These are phyloP conservation scores for Calcarius lapponicus DNA, from an alignment of 2,797 vertebrate species.

Conservation along the genomic window DNA sequence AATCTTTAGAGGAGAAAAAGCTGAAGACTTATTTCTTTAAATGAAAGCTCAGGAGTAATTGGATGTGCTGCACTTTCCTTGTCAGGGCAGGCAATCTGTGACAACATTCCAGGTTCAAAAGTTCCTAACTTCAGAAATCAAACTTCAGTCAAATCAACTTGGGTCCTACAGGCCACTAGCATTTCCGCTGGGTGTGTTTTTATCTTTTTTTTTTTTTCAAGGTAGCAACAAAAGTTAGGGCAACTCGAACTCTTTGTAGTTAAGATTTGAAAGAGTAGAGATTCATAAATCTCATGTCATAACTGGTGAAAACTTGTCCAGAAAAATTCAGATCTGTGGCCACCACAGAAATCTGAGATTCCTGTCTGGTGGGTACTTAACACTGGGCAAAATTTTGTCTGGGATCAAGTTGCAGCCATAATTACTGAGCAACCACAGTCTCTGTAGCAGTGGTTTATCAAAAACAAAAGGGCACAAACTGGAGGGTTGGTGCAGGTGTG, in stretches of 20 bases:
- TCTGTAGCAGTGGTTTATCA: not conserved
- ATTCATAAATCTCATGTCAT: not conserved
- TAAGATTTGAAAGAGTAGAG: not conserved
- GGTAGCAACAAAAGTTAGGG: not conserved
- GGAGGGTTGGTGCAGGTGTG: not conserved
- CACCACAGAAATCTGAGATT: not conserved
- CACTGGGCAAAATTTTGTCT: not conserved
- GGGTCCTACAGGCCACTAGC: constrained; percentile 13
- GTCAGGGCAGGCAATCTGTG: constrained; percentile 33
- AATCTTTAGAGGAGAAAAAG: constrained; percentile 3
- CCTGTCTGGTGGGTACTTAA: not conserved
- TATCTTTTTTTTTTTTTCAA: constrained; percentile 21
- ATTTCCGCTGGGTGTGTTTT: constrained; percentile 31
- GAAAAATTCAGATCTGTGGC: not conserved
- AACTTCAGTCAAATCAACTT: constrained; percentile 45
- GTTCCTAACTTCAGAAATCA: constrained; percentile 49
- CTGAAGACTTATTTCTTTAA: constrained; percentile 22
- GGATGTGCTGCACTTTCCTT: constrained; percentile 49
- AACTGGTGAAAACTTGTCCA: not conserved
- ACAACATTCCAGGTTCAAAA: constrained; percentile 54
- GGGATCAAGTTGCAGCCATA: not conserved
- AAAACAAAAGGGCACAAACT: not conserved
- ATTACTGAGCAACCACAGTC: not conserved
- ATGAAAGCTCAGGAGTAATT: constrained; percentile 57
- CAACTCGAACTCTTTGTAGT: not conserved